phyloP scores from a whole-genome alignment of 2,888 invertebrate species.

The Exephanes ischioxanthus region DNA sequence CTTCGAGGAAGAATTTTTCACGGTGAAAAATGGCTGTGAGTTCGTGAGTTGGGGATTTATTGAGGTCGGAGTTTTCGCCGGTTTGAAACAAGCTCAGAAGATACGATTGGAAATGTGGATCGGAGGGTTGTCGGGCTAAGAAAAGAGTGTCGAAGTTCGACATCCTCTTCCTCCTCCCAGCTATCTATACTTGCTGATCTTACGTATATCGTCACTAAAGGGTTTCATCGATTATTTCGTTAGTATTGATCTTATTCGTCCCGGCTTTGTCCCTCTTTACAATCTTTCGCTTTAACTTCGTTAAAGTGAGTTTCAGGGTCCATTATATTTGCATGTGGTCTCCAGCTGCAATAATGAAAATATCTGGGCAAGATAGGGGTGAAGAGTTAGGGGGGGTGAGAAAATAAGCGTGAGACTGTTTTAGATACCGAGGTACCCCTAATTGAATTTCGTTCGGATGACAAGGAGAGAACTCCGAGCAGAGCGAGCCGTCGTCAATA shows the following conservation, averaged over 20 bases:
- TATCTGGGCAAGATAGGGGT: background rate
- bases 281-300: background rate
- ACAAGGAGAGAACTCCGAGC: slow-evolving; percentile 15
- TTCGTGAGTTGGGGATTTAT: background rate
- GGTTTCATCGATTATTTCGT: background rate
- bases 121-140: background rate
- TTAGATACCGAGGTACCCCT: background rate
- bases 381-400: background rate
- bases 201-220: background rate
- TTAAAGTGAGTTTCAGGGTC: background rate
- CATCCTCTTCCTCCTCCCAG: background rate
- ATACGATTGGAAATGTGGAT: background rate
- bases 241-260: too few relatives aligned
- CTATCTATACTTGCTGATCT: background rate
- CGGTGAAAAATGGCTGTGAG: background rate
- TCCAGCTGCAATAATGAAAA: background rate
- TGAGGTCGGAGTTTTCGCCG: background rate
- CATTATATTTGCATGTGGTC: background rate
- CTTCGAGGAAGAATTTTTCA: background rate
- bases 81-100: background rate
- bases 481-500: slow-evolving; percentile 52
- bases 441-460: slow-evolving; percentile 43
- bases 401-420: background rate
- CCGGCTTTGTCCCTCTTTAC: background rate
- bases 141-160: background rate